Conservation (phyloP, 2,888 invertebrate species). For the Cantharis rustica region DNA sequence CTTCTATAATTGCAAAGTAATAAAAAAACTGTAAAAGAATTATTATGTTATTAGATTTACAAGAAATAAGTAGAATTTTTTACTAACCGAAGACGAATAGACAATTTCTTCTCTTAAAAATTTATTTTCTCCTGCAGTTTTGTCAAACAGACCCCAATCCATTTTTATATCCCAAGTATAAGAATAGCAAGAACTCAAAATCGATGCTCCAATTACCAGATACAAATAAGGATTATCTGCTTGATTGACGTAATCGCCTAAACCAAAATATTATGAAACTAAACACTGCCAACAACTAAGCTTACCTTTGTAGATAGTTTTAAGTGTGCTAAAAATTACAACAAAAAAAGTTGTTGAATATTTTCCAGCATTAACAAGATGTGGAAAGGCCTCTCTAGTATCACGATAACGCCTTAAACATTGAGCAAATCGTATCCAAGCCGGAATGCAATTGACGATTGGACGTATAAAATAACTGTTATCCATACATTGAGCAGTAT, state of each 20-base stretch:
- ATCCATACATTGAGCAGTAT: slow-evolving; percentile 17
- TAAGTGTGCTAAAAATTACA: slow-evolving; percentile 63
- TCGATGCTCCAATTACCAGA: slow-evolving; percentile 70
- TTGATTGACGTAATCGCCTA: slow-evolving; percentile 57
- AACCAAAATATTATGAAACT: slow-evolving; percentile 6
- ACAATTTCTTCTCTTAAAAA: slow-evolving; percentile 80
- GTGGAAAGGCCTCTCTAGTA: slow-evolving; percentile 77
- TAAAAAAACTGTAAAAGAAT: slow-evolving; percentile 67
- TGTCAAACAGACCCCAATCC: slow-evolving; percentile 86
- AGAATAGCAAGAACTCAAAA: slow-evolving; percentile 77
- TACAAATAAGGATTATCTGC: slow-evolving; percentile 69
- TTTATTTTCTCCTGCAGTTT: slow-evolving; percentile 74
- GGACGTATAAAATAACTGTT: slow-evolving; percentile 59
- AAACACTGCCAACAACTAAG: not conserved
- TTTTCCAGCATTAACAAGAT: slow-evolving; percentile 83
- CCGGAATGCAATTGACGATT: slow-evolving; percentile 78
- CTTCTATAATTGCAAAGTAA: slow-evolving; percentile 82
- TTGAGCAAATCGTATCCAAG: slow-evolving; percentile 85
- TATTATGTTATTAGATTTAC: not conserved
- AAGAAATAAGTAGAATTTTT: not conserved
- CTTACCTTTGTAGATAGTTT: slow-evolving; percentile 49
- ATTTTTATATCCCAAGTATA: slow-evolving; percentile 87
- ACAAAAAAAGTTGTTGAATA: slow-evolving; percentile 78
- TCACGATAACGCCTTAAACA: slow-evolving; percentile 83
- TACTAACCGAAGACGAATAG: slow-evolving; percentile 72